Evolutionary conservation across 1,140 invertebrate genomes (phyloP).

Genomic region (Caenorhabditis tropicalis): DNA sequence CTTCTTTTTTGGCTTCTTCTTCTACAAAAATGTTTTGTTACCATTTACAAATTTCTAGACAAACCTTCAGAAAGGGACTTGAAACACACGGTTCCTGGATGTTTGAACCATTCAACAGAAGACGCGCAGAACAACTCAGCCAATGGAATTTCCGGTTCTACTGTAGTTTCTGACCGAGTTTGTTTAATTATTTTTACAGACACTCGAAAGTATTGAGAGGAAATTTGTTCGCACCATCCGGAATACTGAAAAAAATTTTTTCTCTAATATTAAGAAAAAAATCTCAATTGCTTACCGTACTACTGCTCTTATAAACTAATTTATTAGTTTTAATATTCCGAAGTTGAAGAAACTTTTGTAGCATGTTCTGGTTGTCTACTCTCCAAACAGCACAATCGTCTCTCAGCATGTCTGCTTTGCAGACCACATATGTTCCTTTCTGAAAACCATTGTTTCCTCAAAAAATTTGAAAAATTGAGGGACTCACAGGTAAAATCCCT

Average conservation of each 20-base stretch:
- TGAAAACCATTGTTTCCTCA: slow-evolving; percentile 46
- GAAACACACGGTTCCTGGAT: background rate
- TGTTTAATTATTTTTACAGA: slow-evolving; percentile 56
- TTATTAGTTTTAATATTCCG: slow-evolving; percentile 17
- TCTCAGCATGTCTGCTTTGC: slow-evolving; percentile 57
- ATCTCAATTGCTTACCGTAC: slow-evolving; percentile 60
- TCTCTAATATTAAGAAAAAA: background rate
- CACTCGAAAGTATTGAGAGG: slow-evolving; percentile 52
- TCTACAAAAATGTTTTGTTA: background rate
- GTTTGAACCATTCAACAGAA: slow-evolving; percentile 22
- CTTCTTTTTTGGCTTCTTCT: slow-evolving; percentile 10
- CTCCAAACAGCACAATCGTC: slow-evolving; percentile 60
- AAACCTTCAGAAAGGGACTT: too few relatives aligned
- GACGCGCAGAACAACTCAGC: slow-evolving; percentile 58
- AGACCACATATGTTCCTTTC: slow-evolving; percentile 62
- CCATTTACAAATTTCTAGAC: background rate
- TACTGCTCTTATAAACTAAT: slow-evolving; percentile 56
- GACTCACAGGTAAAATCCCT: slow-evolving; percentile 53
- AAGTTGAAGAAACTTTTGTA: slow-evolving; percentile 58
- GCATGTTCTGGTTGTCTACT: slow-evolving; percentile 62
- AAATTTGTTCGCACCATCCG: slow-evolving; percentile 62
- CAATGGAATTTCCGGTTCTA: slow-evolving; percentile 58
- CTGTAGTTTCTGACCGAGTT: slow-evolving; percentile 57
- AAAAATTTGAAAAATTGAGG: too few relatives aligned
- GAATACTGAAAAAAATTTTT: slow-evolving; percentile 56